Evolutionary conservation across 2,797 vertebrate genomes (phyloP).

Genomic region (Etheostoma perlongum): DNA sequence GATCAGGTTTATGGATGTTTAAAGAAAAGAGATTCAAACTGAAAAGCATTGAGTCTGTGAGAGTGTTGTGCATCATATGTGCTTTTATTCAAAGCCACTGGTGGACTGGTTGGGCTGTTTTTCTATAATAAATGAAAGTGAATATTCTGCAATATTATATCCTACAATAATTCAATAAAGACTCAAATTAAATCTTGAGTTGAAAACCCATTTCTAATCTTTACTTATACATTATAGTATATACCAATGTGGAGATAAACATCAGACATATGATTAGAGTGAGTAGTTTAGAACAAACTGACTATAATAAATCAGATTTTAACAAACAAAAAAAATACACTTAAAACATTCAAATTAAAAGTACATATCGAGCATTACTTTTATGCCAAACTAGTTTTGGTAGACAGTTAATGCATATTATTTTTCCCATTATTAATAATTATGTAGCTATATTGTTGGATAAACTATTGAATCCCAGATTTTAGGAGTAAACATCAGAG

Average conservation of each 20-base stretch:
- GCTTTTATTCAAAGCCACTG: neutral
- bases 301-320: neutral
- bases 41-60: neutral
- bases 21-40: neutral
- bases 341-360: neutral
- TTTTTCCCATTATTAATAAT: neutral
- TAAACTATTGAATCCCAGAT: neutral
- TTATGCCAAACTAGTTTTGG: neutral
- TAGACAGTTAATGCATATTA: neutral
- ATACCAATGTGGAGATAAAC: neutral
- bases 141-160: neutral
- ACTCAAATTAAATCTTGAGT: neutral
- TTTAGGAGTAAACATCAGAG: constrained; percentile 8
- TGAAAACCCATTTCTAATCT: neutral
- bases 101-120: neutral
- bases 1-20: neutral
- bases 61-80: neutral
- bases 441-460: neutral
- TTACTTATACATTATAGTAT: no score
- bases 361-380: neutral
- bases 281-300: neutral
- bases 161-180: neutral
- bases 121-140: neutral
- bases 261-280: neutral
- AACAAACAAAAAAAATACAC: neutral